Evolutionary conservation across 2,797 vertebrate genomes (phyloP), one percentile per base, ranked within the genome.

Genomic region (Anabas testudineus): DNA sequence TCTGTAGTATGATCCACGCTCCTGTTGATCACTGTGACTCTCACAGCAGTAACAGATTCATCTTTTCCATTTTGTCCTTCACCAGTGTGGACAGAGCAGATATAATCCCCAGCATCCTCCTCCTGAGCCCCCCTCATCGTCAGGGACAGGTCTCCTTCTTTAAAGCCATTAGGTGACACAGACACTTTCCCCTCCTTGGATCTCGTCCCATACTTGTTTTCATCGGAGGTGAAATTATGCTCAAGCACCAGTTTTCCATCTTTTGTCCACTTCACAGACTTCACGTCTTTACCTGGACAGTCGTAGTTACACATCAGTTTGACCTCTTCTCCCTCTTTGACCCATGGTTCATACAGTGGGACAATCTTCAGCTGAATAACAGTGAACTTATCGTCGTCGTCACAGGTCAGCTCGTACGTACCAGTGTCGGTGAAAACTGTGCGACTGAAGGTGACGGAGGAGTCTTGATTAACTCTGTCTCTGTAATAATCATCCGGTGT

Each of bases 161-260:
- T 14, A 0, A 3, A 1, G 5, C 15, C 58, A 3, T 52, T 36
- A 41, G 36, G 2, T n/a, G 42, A 19, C 3, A 52, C 3, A 2
- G 9, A 24, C 8, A 18, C 53, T 28, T 32, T 55, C 3, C 16
- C 4, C 7, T 2, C 10, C n/a, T n/a, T n/a, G 18, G 58, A 59
- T 0, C 41, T 32, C 0, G 1, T 1, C 3, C 47, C 66, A 0
- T 26, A 1, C 7, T 0, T 30, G 2, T 6, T 0, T 2, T 57
- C 1, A 1, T 1, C 3, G 5, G 53, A 41, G 0, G 10, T 1
- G n/a, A 15, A 1, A 1, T 36, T 12, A 0, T 2, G 16, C 0
- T 58, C 6, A 7, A 13, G 0, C 28, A 72, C 69, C 1, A 12
- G 18, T 4, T 45, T 19, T 8, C 10, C 10, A 2, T 13, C 3